Evolutionary conservation across 1,140 invertebrate species (phyloP), one percentile per base, ranked within the genome.

Genomic region (Argopecten irradians): DNA sequence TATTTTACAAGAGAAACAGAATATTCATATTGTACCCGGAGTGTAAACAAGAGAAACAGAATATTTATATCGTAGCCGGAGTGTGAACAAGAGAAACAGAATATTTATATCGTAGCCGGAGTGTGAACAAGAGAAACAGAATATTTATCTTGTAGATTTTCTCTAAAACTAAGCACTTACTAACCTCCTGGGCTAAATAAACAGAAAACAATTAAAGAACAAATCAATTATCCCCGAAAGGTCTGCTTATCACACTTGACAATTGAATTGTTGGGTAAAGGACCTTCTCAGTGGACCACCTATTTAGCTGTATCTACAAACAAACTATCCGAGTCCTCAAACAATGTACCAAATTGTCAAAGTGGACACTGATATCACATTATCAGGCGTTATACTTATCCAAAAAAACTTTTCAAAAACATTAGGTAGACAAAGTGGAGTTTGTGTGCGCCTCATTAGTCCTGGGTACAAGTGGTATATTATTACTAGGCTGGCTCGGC

Each of bases 241-340:
- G 55, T 28, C 1, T 71, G 28, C 55, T 71, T 71, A 71, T 71
- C 55, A 28, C 55, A 5, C 55, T 71, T 11, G 55, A 71, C 55
- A 71, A 71, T 71, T 71, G 55, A 71, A 71, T 71, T 71, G 55
- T 71, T 71, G 55, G n/a, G 55, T 71, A 5, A 28, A n/a, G n/a
- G 55, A 11, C 55, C 22, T 28, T 16, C n/a, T 71, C 1, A 28
- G 55, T 71, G 55, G 55, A 71, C n/a, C n/a, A 71, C 19, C 55
- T 71, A 71, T n/a, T n/a, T 71, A 71, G 22, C 1, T 71, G n/a
- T 71, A 71, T 28, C n/a, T 16, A 71, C n/a, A 28, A 28, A 5
- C 55, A 22, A 71, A 71, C 55, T 71, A 71, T 3, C 55, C 55
- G 22, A 1, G 22, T 71, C 22, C 55, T n/a, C 55, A 71, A 46